Base-by-base conservation (phyloP, 1,140 invertebrate species). In the Rhopalosiphum padi region DNA sequence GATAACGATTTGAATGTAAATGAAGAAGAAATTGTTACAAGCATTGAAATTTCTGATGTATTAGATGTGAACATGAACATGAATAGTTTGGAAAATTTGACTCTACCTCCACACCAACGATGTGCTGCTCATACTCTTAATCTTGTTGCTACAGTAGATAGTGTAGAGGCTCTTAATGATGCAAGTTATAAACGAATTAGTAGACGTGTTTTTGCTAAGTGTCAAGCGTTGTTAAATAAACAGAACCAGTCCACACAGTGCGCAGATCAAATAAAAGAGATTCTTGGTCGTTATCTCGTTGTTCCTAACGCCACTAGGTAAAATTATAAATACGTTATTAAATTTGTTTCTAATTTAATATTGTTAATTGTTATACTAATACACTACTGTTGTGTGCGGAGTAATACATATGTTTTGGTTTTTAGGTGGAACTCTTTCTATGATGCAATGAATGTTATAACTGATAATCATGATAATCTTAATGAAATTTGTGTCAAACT, bases 361-460 rank as follows among this genome's bases (percentile, higher is more conserved):
- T n/a, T n/a, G n/a, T n/a, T n/a, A n/a, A 41, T 46, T 30, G 8
- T 23, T 21, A 43, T 35, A 82, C 4, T 82, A 46, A n/a, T 43
- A 41, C 37, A 87, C 37, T 68, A 68, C 30, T n/a, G 30, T n/a
- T 43, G 8, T 43, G 7, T 43, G 8, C 23, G 3, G 2, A 87
- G 7, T 43, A 43, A 46, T 87, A 41, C 8, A 41, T 41, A 46
- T 87, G 37, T 46, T 87, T 43, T 23, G 3, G 30, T 11, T 46
- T 41, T 87, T 87, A 87, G 41, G 37, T 87, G 41, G 85, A 87
- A 87, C 85, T 87, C 85, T 0, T 87, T 87, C 30, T 87, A 87
- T 87, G 85, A 87, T 87, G 85, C 41, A 30, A 87, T 87, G 21
- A 46, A 87, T 43, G 22, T 43, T 87, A 87, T 46, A 87, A 6